Conservation (phyloP, 2,797 vertebrate genomes). For the Rhodeus uyekii region DNA sequence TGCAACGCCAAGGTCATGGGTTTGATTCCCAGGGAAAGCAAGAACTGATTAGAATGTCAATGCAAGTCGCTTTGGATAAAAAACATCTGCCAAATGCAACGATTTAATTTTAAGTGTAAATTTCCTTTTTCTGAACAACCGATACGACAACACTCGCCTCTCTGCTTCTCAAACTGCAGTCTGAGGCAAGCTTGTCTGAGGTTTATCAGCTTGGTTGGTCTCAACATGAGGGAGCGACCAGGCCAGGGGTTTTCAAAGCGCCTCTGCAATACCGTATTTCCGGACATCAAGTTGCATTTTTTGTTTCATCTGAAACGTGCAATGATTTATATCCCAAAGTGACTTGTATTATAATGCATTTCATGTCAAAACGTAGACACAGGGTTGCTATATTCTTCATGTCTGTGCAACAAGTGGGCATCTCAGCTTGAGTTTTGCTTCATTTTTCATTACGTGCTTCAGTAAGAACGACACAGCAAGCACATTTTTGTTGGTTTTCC, state of each 20-base stretch:
- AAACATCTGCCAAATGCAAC: too few species aligned
- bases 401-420: not conserved
- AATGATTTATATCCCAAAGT: not conserved
- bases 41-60: too few species aligned
- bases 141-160: not conserved
- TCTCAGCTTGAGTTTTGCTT: not conserved
- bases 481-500: not conserved
- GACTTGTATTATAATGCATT: not conserved
- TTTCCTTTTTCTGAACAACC: not conserved
- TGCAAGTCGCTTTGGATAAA: too few species aligned
- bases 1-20: too few species aligned
- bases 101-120: not conserved
- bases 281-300: fast-evolving
- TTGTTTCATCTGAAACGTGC: not conserved
- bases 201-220: not conserved
- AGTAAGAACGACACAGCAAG: not conserved
- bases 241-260: not conserved
- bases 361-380: not conserved
- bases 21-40: too few species aligned
- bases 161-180: not conserved
- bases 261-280: not conserved
- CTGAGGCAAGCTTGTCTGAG: not conserved
- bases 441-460: not conserved
- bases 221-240: not conserved
- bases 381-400: not conserved